phyloP scores from a whole-genome alignment of 2,797 vertebrate species.

The Neostethus bicornis region DNA sequence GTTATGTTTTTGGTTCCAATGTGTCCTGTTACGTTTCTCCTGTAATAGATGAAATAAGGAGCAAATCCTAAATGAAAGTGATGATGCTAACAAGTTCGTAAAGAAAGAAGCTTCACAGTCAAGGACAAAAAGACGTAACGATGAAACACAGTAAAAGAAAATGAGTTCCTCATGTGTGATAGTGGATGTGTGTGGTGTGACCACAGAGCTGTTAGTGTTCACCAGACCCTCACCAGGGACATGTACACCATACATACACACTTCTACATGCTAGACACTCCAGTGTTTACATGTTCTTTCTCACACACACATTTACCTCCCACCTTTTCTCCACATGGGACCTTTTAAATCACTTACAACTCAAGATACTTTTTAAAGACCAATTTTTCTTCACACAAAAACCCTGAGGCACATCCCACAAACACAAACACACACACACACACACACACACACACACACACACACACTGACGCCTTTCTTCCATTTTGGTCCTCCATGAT shows the following conservation, averaged over 20 bases:
- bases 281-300: too few relatives aligned
- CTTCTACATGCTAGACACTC: too few relatives aligned
- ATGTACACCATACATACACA: slow-evolving; percentile 9
- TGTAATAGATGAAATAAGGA: slow-evolving; percentile 1
- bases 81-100: slow-evolving; percentile 3
- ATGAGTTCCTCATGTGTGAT: slow-evolving; percentile 8
- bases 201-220: slow-evolving; percentile 8
- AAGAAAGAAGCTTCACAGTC: slow-evolving; percentile 4
- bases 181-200: slow-evolving; percentile 3
- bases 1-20: too few relatives aligned
- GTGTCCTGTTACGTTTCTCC: too few relatives aligned
- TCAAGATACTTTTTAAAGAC: slow-evolving; percentile 40
- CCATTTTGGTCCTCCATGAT: neutral
- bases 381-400: slow-evolving; percentile 20
- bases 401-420: neutral
- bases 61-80: slow-evolving; percentile 19
- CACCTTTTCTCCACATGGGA: slow-evolving; percentile 32
- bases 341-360: slow-evolving; percentile 47
- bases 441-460: neutral
- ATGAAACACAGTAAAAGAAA: neutral
- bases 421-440: too few relatives aligned
- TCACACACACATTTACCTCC: slow-evolving; percentile 17
- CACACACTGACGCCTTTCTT: neutral
- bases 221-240: slow-evolving; percentile 20
- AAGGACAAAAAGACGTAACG: neutral